These are phyloP conservation scores for Gonioctena quinquepunctata DNA, from an alignment of 1,140 invertebrate genomes.

Conservation along the genomic window DNA sequence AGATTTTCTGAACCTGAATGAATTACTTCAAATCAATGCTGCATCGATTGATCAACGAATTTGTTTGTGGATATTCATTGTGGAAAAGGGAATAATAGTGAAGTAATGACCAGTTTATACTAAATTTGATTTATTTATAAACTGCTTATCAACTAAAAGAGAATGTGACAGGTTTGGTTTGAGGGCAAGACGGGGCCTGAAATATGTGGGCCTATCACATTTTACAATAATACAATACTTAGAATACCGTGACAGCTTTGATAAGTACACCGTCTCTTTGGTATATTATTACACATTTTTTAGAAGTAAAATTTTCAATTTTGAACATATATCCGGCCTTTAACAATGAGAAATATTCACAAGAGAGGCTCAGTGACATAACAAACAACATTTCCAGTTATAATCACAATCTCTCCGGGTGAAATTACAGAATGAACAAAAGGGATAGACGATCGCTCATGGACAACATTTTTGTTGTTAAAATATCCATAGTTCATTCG, in stretches of 20 bases:
- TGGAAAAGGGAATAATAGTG: background rate
- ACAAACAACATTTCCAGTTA: too few relatives aligned
- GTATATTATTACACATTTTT: slow-evolving; percentile 57
- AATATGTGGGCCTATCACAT: slow-evolving; percentile 55
- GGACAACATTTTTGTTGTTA: too few relatives aligned
- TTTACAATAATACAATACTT: slow-evolving; percentile 56
- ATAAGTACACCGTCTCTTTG: slow-evolving; percentile 54
- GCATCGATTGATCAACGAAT: too few relatives aligned
- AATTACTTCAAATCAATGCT: too few relatives aligned
- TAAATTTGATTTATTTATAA: slow-evolving; percentile 52
- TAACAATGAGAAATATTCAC: background rate
- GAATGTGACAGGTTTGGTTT: slow-evolving; percentile 55
- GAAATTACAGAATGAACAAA: too few relatives aligned
- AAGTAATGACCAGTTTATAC: background rate
- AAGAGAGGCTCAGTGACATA: too few relatives aligned
- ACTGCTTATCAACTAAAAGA: slow-evolving; percentile 54
- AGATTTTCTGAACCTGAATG: too few relatives aligned
- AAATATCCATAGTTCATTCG: too few relatives aligned
- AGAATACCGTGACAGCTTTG: slow-evolving; percentile 53
- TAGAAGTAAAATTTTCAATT: slow-evolving; percentile 25
- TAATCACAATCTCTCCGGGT: too few relatives aligned
- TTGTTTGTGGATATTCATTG: too few relatives aligned
- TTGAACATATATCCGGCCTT: background rate
- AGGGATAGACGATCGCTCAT: too few relatives aligned
- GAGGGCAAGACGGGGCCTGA: slow-evolving; percentile 53